Conservation (phyloP, 2,797 vertebrate species). For the Tachyglossus aculeatus region DNA sequence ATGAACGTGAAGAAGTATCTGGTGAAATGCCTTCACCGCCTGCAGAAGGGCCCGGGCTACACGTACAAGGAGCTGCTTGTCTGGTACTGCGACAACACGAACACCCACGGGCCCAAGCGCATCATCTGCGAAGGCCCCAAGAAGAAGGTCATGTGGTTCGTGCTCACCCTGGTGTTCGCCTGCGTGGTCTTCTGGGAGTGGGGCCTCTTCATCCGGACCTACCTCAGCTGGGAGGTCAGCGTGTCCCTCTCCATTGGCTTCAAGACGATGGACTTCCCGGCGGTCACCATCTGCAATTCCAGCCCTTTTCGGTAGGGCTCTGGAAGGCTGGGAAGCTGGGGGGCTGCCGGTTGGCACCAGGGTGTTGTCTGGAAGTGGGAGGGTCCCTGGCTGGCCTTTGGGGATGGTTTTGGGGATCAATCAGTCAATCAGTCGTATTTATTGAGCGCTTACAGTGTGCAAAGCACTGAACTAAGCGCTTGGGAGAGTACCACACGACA, state of each 20-base stretch:
- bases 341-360: rapidly evolving
- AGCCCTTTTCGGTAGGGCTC: conserved; percentile 79
- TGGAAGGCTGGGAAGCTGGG: no score
- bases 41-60: conserved; percentile 82
- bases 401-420: no score
- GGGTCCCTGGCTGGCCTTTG: no score
- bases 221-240: conserved; percentile 78
- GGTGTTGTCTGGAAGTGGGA: no score
- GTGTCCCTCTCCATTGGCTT: conserved; percentile 78
- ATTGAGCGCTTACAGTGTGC: no score
- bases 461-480: no score
- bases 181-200: conserved; percentile 81
- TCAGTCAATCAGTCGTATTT: no score
- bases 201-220: conserved; percentile 76
- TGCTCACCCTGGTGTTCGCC: conserved; percentile 76
- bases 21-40: conserved; percentile 73
- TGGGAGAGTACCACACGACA: no score
- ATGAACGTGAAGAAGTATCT: conserved; percentile 74
- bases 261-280: conserved; percentile 80
- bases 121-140: conserved; percentile 81
- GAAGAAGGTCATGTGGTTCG: conserved; percentile 80
- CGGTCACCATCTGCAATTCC: conserved; percentile 79
- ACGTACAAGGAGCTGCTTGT: conserved; percentile 81
- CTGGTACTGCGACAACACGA: conserved; percentile 84
- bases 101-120: conserved; percentile 82